Evolutionary conservation across 2,797 vertebrate genomes (phyloP), one percentile per base, ranked within the genome.

Genomic region (Parauchenoglanis punctatus): DNA sequence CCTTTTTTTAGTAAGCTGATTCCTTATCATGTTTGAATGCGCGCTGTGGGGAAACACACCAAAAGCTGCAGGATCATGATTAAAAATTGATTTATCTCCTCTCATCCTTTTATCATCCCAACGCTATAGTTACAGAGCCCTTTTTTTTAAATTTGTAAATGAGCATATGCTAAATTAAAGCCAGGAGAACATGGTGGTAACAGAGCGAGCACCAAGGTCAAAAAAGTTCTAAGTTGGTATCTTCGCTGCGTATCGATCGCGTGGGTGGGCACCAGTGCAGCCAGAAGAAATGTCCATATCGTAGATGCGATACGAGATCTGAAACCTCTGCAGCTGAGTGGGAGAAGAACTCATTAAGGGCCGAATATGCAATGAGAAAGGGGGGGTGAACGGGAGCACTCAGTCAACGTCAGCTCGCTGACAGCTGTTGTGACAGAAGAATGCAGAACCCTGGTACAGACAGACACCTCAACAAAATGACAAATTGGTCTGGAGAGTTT

Each of bases 221-320:
- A 84, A 40, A 82, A 2, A 61, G 49, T 75, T 54, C 67, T 77
- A 68, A 81, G 75, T 86, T 85, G 77, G 86, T 85, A 83, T 84
- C 73, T 68, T 88, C 70, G 88, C 89, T 77, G 83, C 87, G 87
- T 92, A 93, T 92, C 92, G 93, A 94, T 94, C 92, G 92, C 88
- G 93, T 95, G 92, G 94, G 93, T 84, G 90, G 92, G 90, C 88
- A 87, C 58, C 77, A 75, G 85, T 77, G 83, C 85, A 86, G 78
- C 70, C 80, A 61, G 63, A 54, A 86, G 40, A 28, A 61, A 85
- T 40, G 61, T 75, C 80, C 72, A 77, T 20, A 54, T 61, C 18
- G 67, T 25, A 68, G 35, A 84, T 56, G 35, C 40, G 40, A 68
- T 84, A 23, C 28, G 35, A 67, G 25, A 54, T 78, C 25, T 58